phyloP scores from a whole-genome alignment of 2,113 vertebrate species.

The Carassius auratus region DNA sequence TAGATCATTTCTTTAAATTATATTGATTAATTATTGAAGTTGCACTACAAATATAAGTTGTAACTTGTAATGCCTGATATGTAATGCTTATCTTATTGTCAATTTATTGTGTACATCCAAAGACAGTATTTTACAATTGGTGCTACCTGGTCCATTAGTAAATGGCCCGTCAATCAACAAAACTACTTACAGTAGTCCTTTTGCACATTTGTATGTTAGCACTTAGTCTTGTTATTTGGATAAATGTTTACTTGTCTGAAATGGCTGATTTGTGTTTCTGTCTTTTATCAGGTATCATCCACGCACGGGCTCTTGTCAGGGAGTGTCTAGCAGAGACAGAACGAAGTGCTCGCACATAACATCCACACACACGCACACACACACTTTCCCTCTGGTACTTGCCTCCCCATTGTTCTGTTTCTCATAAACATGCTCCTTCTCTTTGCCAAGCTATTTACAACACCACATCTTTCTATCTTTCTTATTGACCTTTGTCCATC shows the following conservation, averaged over 20 bases:
- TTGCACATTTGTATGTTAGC: neutral
- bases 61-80: neutral
- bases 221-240: neutral
- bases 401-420: constrained; percentile 29
- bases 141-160: neutral
- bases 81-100: neutral
- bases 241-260: neutral
- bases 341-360: constrained; percentile 94
- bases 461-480: constrained; percentile 9
- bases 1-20: neutral
- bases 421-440: neutral
- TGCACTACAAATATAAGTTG: neutral
- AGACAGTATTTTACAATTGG: neutral
- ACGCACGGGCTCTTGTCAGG: constrained; percentile 91
- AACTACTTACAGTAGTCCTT: neutral
- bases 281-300: constrained; percentile 86
- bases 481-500: constrained; percentile 15
- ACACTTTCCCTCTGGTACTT: constrained; percentile 35
- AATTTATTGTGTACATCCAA: neutral
- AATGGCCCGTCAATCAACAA: neutral
- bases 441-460: constrained; percentile 38
- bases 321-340: constrained; percentile 97
- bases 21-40: neutral
- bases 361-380: constrained; percentile 40
- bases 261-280: constrained; percentile 4